phyloP scores from a whole-genome alignment of 2,797 vertebrate genomes.

The Brachyrhaphis roseni region DNA sequence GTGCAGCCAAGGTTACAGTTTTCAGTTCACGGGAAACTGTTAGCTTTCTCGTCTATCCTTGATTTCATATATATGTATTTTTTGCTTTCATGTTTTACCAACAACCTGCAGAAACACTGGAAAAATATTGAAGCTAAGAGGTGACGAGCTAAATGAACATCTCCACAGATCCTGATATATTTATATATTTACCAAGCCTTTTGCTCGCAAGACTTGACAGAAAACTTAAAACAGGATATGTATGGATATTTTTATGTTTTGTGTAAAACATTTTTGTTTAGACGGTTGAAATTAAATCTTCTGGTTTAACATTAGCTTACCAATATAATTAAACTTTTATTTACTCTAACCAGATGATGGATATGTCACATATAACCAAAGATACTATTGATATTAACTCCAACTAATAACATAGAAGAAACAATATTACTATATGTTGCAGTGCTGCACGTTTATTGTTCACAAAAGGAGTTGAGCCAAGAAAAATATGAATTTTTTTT shows the following conservation, averaged over 20 bases:
- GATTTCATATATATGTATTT: neutral
- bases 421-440: neutral
- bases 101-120: neutral
- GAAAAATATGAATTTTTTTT: neutral
- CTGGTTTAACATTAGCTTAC: neutral
- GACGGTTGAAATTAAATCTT: neutral
- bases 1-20: constrained; percentile 11
- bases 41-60: neutral
- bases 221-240: neutral
- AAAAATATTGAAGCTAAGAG: neutral
- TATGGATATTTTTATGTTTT: neutral
- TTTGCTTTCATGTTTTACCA: neutral
- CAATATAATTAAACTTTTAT: neutral
- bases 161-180: neutral
- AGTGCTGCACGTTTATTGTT: neutral
- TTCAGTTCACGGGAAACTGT: constrained; percentile 13
- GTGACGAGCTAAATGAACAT: neutral
- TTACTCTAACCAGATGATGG: neutral
- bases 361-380: neutral
- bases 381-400: too few species aligned
- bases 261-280: neutral
- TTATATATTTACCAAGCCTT: neutral
- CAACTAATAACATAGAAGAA: too few species aligned
- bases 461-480: neutral
- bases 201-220: neutral